Evolutionary conservation across 2,797 vertebrate species (phyloP), one percentile per base, ranked within the genome.

Genomic region (Euphonia xanthogaster): DNA sequence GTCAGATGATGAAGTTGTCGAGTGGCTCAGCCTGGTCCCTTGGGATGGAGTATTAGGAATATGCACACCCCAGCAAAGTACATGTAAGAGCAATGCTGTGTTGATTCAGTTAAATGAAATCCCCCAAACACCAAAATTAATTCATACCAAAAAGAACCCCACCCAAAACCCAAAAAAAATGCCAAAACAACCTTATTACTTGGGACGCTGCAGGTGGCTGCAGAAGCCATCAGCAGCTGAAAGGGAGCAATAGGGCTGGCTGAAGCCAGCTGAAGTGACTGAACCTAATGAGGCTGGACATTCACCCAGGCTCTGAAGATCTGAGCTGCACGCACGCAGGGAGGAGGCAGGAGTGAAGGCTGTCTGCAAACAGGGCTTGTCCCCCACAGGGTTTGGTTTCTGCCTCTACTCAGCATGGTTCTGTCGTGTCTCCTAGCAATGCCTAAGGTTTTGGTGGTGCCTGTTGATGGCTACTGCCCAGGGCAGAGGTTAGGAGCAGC

Each of bases 271-370:
- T 30, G 28, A 33, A 75, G 14, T 39, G 24, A 13, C 24, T 28
- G 42, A 50, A 20, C 14, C 10, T 14, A 10, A 27, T 3, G 42
- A 39, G 60, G 50, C 27, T 91, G 80, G 66, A 51, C 15, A 28
- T 47, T 24, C 2, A 39, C n/a, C 5, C 22, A 33, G 63, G 37
- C 27, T 14, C 30, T 42, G 22, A 66, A 68, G 58, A 31, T 25
- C n/a, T 42, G 9, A 15, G 53, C 68, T 63, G 39, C 27, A 42
- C 2, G 10, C n/a, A 3, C 0, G 0, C 6, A 8, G 35, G 35
- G 50, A 74, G 27, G 37, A 65, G 54, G 45, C 28, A 18, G 53
- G 30, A 65, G 37, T 17, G 88, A 61, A 73, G 37, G 10, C 57
- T 25, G 31, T 5, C 35, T 63, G 40, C 61, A 67, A 28, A 21